Evolutionary conservation across 2,888 invertebrate species (phyloP).

Genomic region (Falcaria lacertinaria): DNA sequence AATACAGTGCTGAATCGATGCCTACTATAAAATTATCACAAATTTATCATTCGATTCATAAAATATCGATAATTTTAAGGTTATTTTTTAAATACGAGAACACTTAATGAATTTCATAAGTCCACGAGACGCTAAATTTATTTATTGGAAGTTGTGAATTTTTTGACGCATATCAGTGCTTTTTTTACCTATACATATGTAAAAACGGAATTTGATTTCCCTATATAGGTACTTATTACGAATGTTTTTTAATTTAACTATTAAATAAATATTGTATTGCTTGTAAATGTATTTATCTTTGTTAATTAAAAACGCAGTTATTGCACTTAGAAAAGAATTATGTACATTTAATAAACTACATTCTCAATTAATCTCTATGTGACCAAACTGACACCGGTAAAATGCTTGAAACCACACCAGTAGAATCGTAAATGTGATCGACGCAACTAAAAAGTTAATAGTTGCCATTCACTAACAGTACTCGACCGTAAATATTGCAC

Average conservation of each 20-base stretch:
- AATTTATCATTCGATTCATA: conserved; percentile 25
- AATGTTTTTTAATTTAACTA: conserved; percentile 40
- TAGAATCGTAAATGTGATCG: not conserved
- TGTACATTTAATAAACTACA: conserved; percentile 30
- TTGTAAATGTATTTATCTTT: conserved; percentile 12
- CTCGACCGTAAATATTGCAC: no score
- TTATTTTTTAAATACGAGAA: conserved; percentile 17
- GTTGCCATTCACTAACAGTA: no score
- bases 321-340: conserved; percentile 44
- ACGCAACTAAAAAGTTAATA: not conserved
- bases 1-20: not conserved
- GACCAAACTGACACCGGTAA: conserved; percentile 51
- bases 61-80: conserved; percentile 21
- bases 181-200: conserved; percentile 25
- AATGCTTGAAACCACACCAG: not conserved
- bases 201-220: conserved; percentile 37
- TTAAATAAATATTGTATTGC: conserved; percentile 11
- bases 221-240: no score
- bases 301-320: conserved; percentile 24
- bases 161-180: conserved; percentile 63
- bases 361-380: conserved; percentile 60
- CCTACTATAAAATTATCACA: conserved; percentile 6
- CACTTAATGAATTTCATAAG: conserved; percentile 21
- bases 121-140: conserved; percentile 48
- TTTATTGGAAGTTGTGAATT: conserved; percentile 60